Base-by-base conservation (phyloP, 2,113 vertebrate genomes). In the Heterotis niloticus region DNA sequence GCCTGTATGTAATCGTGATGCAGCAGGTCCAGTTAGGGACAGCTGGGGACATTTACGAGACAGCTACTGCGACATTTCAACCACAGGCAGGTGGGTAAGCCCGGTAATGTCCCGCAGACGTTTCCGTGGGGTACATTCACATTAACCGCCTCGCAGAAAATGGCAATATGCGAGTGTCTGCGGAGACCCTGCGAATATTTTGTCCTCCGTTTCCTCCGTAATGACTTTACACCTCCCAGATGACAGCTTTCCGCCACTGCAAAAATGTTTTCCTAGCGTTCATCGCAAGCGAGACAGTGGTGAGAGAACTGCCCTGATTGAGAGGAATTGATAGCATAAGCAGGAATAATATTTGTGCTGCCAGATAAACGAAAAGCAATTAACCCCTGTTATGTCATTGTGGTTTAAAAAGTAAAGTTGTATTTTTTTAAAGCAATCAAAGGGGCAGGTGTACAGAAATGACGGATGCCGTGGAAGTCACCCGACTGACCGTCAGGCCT, bases 351-450 rank as follows among this genome's bases (percentile, higher is more conserved):
- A 72, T 51, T 72, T 24, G 51, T 4, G 69, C 69, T 23, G 69
- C n/a, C 12, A 54, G 44, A 72, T 10, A 72, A 54, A 54, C 0
- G 69, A 23, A 72, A 72, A 72, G 51, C 44, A 24, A 54, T 72
- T 54, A 72, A 54, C 44, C 44, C 5, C 69, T 34, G 54, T 52
- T 71, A n/a, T 71, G 69, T 72, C 69, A 72, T 34, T 20, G n/a
- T 34, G 12, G 17, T 20, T n/a, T 24, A 72, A 34, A 54, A 54
- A 72, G 34, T 44, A 54, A 52, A 24, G n/a, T 9, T 18, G 1
- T 71, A 0, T 5, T 71, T 71, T n/a, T 51, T 71, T 71, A 11
- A 4, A 9, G n/a, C 68, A 51, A 10, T 18, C 44, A 14, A 72
- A n/a, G 54, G 51, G 69, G 54, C 0, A 51, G 18, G 34, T 51